phyloP scores from a whole-genome alignment of 2,113 vertebrate species.

The Leucoraja erinaceus region DNA sequence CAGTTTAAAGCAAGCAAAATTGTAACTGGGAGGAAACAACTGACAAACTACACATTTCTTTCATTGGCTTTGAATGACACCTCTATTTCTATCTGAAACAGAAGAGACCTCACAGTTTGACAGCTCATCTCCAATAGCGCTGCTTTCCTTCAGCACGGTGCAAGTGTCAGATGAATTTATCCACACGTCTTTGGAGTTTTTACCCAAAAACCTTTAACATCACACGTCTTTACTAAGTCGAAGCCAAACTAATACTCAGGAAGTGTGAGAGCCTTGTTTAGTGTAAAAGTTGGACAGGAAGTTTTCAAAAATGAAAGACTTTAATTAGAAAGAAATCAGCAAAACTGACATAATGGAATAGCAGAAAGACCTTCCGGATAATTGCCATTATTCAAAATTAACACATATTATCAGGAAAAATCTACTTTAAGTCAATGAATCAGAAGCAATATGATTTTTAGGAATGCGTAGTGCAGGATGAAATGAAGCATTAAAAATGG shows the following conservation, averaged over 20 bases:
- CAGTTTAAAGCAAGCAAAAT: background rate
- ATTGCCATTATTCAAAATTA: background rate
- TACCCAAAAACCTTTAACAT: background rate
- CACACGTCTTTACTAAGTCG: no score
- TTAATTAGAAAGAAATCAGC: background rate
- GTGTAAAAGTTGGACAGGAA: no score
- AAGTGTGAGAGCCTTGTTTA: background rate
- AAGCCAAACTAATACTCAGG: background rate
- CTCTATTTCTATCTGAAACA: background rate
- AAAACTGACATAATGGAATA: background rate
- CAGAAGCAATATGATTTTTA: background rate
- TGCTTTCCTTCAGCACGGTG: background rate
- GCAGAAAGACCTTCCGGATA: background rate
- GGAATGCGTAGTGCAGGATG: background rate
- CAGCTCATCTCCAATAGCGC: background rate
- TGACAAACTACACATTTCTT: background rate
- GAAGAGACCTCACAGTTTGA: background rate
- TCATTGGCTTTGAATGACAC: background rate
- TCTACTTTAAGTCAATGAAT: background rate
- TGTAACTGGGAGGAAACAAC: background rate
- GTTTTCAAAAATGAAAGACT: background rate
- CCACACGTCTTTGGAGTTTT: background rate
- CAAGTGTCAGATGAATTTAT: background rate
- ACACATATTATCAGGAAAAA: background rate
- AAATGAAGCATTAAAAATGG: background rate